A percentile compares a stretch with the other conserved stretches of the same genome.
phyloP scores from a whole-genome alignment of 2,888 invertebrate genomes.

The Athetis lepigone region DNA sequence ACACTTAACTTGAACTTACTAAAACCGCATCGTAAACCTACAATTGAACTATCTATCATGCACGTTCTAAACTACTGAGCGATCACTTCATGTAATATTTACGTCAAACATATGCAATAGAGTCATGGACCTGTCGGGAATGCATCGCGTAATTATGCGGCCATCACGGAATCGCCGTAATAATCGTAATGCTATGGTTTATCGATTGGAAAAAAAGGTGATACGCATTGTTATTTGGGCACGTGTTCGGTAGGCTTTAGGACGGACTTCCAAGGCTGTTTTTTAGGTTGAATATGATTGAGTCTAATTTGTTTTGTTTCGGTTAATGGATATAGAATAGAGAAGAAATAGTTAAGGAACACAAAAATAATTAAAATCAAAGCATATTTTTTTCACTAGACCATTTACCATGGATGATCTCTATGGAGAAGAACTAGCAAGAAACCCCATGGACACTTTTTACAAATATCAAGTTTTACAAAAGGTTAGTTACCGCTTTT shows the following conservation, averaged over 20 bases:
- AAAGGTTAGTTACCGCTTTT: too few species aligned
- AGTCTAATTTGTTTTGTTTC: too few species aligned
- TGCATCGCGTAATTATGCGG: slow-evolving; percentile 48
- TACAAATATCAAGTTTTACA: too few species aligned
- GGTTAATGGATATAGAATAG: too few species aligned
- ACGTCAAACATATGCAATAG: slow-evolving; percentile 46
- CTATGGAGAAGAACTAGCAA: too few species aligned
- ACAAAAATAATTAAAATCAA: too few species aligned
- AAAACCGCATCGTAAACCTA: slow-evolving; percentile 36
- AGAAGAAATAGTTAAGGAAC: too few species aligned
- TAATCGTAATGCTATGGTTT: slow-evolving; percentile 42
- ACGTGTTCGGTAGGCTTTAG: slow-evolving; percentile 2
- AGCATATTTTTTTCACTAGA: too few species aligned
- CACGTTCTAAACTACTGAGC: slow-evolving; percentile 19
- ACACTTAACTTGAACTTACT: background rate
- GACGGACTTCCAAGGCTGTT: too few species aligned
- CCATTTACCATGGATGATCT: too few species aligned
- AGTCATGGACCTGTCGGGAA: slow-evolving; percentile 54
- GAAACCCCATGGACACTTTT: too few species aligned
- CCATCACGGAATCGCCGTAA: slow-evolving; percentile 40
- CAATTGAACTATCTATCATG: slow-evolving; percentile 29
- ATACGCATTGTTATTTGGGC: slow-evolving; percentile 21
- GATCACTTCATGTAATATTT: slow-evolving; percentile 39
- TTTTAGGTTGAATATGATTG: too few species aligned
- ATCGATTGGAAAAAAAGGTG: slow-evolving; percentile 45